Evolutionary conservation across 1,140 invertebrate species (phyloP), one percentile per base, ranked within the genome.

Genomic region (Meloidogyne floridensis): DNA sequence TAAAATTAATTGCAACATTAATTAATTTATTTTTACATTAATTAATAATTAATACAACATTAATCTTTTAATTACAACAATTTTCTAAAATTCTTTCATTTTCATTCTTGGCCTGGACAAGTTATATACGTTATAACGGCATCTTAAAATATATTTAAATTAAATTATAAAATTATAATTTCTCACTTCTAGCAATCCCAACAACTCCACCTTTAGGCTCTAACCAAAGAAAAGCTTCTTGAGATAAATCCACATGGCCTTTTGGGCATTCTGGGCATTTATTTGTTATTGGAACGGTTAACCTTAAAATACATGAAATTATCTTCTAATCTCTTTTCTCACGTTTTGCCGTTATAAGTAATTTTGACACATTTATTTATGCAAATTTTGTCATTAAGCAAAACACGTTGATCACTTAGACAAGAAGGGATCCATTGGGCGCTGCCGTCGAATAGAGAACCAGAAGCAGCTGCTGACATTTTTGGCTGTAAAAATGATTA

Each of bases 271-370:
- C 47, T 47, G 47, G 47, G 47, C 47, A 47, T 47, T 47, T 4
- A 47, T 47, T 8, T 0, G 47, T 47, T 47, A 47, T 47, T 3
- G 47, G 47, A 47, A 47, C 47, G 0, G 47, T 47, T 47, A 47
- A 47, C 4, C 47, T 47, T 0, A 47, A 47, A 47, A 47, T 47
- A 47, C 7, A 47, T 47, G 3, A 5, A 47, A 47, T 47, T 47
- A 5, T 47, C 0, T 47, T 47, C 6, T 47, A 47, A 47, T 47
- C 6, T 47, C 2, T 47, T 5, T 47, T 72, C 82, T 72, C 20
- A 82, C 81, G 80, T 82, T 43, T 78, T 84, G 1, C 81, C 81
- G n/a, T 82, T 84, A 69, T 82, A 82, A 13, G 85, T 82, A 13
- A 82, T 79, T 69, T 82, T 83, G 11, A 82, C 59, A 42, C 81